These are phyloP conservation scores for Rhagologus leucostigma DNA, from an alignment of 2,113 vertebrate genomes.

Conservation along the genomic window DNA sequence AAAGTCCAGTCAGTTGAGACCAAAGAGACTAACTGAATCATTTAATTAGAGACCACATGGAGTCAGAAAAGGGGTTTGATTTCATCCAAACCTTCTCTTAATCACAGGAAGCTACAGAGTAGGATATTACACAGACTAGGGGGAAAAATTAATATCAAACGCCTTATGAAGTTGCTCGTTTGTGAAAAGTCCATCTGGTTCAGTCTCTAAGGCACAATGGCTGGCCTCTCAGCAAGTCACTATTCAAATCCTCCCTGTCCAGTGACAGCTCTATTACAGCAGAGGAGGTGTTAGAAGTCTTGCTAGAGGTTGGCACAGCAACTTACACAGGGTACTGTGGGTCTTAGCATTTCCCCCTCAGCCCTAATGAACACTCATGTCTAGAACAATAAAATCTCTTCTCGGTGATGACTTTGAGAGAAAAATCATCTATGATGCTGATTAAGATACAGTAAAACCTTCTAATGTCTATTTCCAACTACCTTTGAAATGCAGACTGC, in stretches of 20 bases:
- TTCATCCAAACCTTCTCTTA: not conserved
- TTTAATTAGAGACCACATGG: slow-evolving; percentile 1
- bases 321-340: not conserved
- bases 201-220: not conserved
- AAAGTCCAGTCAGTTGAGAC: not conserved
- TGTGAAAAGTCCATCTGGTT: slow-evolving; percentile 13
- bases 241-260: not conserved
- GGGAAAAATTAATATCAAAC: not conserved
- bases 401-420: not conserved
- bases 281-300: not conserved
- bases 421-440: slow-evolving; percentile 6
- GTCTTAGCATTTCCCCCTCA: not conserved
- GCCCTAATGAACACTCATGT: not conserved
- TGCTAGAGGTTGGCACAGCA: not conserved
- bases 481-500: slow-evolving; percentile 39
- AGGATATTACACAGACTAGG: not conserved
- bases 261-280: not conserved
- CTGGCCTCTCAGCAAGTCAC: slow-evolving; percentile 5
- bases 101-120: not conserved
- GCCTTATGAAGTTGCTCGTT: not conserved
- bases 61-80: not conserved
- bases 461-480: not conserved
- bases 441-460: slow-evolving; percentile 5
- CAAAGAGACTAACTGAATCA: not conserved
- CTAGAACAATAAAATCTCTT: slow-evolving; percentile 17